phyloP scores from a whole-genome alignment of 2,797 vertebrate species.

The Oreochromis grahami region DNA sequence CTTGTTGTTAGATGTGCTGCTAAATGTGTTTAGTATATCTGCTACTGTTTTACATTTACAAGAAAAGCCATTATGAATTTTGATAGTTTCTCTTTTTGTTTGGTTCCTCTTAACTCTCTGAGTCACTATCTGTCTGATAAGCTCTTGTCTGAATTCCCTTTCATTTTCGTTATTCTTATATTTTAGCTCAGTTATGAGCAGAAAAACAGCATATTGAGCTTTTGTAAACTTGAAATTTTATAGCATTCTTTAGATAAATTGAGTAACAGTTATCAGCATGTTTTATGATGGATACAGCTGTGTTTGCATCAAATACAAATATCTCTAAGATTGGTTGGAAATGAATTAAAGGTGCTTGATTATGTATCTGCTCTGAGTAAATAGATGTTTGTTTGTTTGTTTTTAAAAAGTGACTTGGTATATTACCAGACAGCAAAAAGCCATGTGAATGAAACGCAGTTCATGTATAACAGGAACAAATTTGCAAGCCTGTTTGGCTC shows the following conservation, averaged over 20 bases:
- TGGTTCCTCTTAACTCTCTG: background rate
- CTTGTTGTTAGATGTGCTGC: background rate
- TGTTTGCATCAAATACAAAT: background rate
- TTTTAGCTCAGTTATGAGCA: background rate
- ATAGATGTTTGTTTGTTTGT: background rate
- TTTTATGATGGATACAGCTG: background rate
- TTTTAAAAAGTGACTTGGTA: background rate
- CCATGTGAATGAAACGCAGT: background rate
- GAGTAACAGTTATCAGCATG: background rate
- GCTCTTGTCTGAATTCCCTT: background rate
- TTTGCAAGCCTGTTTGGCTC: background rate
- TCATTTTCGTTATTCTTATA: background rate
- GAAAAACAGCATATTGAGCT: background rate
- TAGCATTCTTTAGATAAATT: background rate
- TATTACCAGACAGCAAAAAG: background rate
- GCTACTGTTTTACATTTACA: background rate
- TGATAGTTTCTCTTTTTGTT: background rate
- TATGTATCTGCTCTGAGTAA: background rate
- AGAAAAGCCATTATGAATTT: background rate
- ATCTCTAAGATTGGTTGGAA: background rate
- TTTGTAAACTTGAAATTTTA: background rate
- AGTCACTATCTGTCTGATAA: background rate
- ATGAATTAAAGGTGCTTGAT: background rate
- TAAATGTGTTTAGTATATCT: background rate
- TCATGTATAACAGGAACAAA: background rate